phyloP scores from a whole-genome alignment of 2,888 invertebrate species.

The Acanthococcus lagerstroemiae region DNA sequence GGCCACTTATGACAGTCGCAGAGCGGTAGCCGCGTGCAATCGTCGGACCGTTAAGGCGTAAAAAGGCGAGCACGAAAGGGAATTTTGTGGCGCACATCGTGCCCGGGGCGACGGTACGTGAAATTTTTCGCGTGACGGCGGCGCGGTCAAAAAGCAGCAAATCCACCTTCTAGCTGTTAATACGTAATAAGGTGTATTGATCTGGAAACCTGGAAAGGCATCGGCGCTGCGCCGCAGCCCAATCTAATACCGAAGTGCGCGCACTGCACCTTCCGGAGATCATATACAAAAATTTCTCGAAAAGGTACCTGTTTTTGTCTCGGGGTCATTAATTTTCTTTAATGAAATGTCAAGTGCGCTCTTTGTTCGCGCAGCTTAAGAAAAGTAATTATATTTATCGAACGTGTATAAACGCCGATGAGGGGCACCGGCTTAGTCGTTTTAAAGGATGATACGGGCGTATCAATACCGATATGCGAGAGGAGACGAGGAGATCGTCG shows the following conservation, averaged over 20 bases:
- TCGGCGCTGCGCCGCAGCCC: neutral
- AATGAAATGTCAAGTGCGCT: conserved; percentile 27
- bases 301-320: conserved; percentile 19
- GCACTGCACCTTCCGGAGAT: neutral
- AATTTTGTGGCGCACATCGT: no score
- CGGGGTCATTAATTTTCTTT: conserved; percentile 28
- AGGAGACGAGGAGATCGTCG: neutral
- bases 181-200: neutral
- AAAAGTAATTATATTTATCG: conserved; percentile 30
- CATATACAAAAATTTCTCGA: conserved; percentile 14
- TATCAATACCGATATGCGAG: no score
- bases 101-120: no score
- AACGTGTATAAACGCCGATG: neutral
- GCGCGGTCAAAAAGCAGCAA: no score
- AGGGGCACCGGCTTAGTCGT: neutral
- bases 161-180: no score
- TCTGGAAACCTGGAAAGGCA: no score
- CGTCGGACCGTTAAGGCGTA: no score
- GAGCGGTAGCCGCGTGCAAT: no score
- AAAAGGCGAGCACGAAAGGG: no score
- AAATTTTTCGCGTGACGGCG: no score
- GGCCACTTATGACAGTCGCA: no score
- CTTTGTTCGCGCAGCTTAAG: conserved; percentile 26
- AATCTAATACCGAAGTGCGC: neutral
- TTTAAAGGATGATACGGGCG: neutral